These are phyloP conservation scores for Bombus confusus DNA, from an alignment of 1,140 invertebrate genomes.

Conservation along the genomic window DNA sequence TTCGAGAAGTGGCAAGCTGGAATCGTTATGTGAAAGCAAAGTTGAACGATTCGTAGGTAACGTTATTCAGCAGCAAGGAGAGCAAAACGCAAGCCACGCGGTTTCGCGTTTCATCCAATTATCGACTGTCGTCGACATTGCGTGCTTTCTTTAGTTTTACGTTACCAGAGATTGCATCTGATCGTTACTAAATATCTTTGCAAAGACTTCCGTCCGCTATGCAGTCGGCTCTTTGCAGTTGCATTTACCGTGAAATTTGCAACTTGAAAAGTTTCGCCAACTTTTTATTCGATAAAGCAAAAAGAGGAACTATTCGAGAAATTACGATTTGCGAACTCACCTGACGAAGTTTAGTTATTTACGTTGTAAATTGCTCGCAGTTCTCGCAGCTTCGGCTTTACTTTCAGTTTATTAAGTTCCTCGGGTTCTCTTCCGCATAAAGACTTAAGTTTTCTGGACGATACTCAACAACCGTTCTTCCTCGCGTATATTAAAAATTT, in stretches of 20 bases:
- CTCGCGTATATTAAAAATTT: constrained; percentile 13
- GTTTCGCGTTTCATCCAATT: constrained; percentile 61
- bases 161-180: constrained; percentile 27
- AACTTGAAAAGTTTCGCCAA: background rate
- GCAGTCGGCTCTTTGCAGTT: no score
- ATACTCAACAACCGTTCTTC: background rate
- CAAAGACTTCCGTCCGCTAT: background rate
- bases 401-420: background rate
- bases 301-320: background rate
- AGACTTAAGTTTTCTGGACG: background rate
- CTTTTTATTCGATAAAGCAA: background rate
- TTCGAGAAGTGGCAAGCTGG: background rate
- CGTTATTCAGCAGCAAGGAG: constrained; percentile 10
- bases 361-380: background rate
- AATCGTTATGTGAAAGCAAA: constrained; percentile 28
- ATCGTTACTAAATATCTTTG: constrained; percentile 22
- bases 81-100: constrained; percentile 4
- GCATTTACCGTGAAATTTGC: background rate
- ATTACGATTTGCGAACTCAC: background rate
- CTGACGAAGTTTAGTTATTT: background rate
- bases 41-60: constrained; percentile 23
- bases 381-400: background rate
- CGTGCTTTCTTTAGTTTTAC: constrained; percentile 31
- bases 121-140: constrained; percentile 49
- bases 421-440: background rate